Evolutionary conservation across 2,888 invertebrate species (phyloP).

Genomic region (Leptopterna dolabrata): DNA sequence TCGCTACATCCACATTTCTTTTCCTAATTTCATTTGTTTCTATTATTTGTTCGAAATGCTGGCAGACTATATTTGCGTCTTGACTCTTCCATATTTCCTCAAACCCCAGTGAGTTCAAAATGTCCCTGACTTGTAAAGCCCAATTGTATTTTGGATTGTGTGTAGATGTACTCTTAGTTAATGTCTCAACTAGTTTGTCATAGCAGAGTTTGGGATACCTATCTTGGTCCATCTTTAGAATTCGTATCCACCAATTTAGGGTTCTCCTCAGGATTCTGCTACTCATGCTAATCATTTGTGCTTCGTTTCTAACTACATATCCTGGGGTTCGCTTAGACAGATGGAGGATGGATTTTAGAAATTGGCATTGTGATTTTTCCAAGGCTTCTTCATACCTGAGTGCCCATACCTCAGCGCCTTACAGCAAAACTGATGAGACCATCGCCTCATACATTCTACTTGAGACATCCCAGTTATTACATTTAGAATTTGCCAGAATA

Average conservation of each 20-base stretch:
- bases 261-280: neutral
- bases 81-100: neutral
- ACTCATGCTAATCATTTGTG: neutral
- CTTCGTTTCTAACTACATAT: neutral
- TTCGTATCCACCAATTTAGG: constrained; percentile 12
- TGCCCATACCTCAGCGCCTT: constrained; percentile 24
- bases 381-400: neutral
- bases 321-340: neutral
- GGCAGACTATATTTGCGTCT: no score
- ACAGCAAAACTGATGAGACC: constrained; percentile 6
- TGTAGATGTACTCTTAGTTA: neutral
- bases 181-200: neutral
- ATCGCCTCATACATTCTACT: neutral
- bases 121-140: neutral
- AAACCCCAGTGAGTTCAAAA: neutral
- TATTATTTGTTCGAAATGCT: neutral
- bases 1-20: neutral
- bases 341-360: neutral
- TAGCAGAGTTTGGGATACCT: neutral
- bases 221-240: neutral
- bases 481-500: neutral
- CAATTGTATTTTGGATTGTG: neutral
- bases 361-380: neutral
- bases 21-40: neutral
- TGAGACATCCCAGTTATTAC: neutral